Percentiles rank a stretch among this genome's conserved stretches.
phyloP scores from a whole-genome alignment of 1,140 invertebrate species.

The Caenorhabditis briggsae region DNA sequence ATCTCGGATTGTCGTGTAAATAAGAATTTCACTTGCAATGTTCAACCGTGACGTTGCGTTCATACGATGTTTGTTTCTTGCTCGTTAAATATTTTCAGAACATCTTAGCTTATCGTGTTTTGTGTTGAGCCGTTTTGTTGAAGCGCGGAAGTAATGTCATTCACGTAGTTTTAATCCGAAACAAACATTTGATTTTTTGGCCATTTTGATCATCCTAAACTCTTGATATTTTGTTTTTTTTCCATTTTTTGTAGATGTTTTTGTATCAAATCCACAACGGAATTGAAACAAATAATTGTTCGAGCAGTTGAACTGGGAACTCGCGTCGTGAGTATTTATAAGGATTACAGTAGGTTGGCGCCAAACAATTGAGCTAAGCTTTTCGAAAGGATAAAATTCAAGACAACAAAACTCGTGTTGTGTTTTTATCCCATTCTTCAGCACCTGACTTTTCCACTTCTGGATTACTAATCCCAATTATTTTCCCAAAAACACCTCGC shows the following conservation, averaged over 20 bases:
- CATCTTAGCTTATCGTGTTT: not conserved
- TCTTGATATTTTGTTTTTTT: not conserved
- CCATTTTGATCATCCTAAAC: not conserved
- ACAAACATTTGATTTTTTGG: not conserved
- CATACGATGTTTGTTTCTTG: no score
- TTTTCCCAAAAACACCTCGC: no score
- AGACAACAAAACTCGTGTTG: not conserved
- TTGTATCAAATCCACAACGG: not conserved
- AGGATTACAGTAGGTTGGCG: constrained; percentile 4
- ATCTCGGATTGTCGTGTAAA: not conserved
- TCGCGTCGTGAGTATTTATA: not conserved
- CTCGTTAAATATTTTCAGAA: not conserved
- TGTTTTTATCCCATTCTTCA: not conserved
- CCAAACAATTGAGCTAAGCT: not conserved
- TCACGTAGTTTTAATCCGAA: not conserved
- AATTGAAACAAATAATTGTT: not conserved
- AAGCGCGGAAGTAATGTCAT: not conserved
- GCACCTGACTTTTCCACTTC: constrained; percentile 9
- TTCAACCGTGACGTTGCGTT: no score
- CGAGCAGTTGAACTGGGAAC: not conserved
- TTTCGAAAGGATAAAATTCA: constrained; percentile 14
- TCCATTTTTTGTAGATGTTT: no score
- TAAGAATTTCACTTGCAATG: not conserved
- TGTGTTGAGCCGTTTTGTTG: not conserved
- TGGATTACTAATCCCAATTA: no score